Percentiles rank a stretch among this genome's conserved stretches.
These are phyloP conservation scores for Galeopterus variegatus DNA, from an alignment of 2,113 vertebrate species.

Conservation along the genomic window DNA sequence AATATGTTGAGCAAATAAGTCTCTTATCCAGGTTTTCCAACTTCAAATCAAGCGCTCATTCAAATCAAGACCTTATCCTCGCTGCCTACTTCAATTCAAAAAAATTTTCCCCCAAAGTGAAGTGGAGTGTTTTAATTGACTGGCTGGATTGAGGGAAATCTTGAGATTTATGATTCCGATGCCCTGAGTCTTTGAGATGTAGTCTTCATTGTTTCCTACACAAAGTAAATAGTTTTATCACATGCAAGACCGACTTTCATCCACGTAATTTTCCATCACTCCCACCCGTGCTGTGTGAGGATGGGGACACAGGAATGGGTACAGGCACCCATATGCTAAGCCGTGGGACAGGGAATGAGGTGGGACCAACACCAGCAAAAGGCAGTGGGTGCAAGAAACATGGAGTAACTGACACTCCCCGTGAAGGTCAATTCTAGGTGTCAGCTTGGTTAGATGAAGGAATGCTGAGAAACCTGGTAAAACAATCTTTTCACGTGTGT, in stretches of 20 bases:
- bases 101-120: background rate
- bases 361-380: background rate
- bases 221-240: background rate
- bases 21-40: background rate
- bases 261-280: background rate
- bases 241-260: background rate
- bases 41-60: conserved; percentile 5
- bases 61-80: background rate
- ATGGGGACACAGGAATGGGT: background rate
- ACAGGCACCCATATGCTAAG: too few species aligned
- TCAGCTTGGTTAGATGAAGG: too few species aligned
- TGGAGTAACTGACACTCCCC: too few species aligned
- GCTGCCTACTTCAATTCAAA: conserved; percentile 31
- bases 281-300: background rate
- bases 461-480: too few species aligned
- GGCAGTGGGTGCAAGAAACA: too few species aligned
- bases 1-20: conserved; percentile 25
- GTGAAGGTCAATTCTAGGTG: too few species aligned
- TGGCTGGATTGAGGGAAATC: conserved; percentile 1
- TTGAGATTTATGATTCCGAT: background rate
- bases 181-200: background rate
- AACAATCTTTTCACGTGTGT: too few species aligned
- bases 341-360: background rate
- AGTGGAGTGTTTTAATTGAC: background rate
- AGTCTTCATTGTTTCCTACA: background rate